Conservation (phyloP, 2,113 vertebrate genomes). For the Lasiurus cinereus region DNA sequence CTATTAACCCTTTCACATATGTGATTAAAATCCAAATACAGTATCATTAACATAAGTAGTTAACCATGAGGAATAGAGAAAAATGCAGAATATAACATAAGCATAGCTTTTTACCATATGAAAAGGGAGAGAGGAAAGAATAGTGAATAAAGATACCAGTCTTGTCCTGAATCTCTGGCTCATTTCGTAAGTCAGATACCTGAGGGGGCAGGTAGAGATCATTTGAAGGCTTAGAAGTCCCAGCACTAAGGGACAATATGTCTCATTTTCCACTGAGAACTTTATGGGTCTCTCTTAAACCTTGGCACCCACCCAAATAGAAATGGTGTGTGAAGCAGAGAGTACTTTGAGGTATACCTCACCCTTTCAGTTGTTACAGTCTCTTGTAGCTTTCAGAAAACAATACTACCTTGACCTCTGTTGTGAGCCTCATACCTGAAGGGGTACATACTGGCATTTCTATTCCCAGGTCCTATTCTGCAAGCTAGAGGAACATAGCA, state of each 20-base stretch:
- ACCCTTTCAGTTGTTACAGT: fast-evolving
- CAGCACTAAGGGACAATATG: not conserved
- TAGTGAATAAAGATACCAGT: not conserved
- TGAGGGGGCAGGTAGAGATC: not conserved
- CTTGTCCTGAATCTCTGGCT: not conserved
- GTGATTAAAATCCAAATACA: not conserved
- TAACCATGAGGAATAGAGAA: not conserved
- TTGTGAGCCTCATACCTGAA: not conserved
- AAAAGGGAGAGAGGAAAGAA: not conserved
- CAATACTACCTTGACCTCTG: not conserved
- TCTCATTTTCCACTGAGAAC: not conserved
- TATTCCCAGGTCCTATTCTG: not conserved
- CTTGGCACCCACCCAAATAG: not conserved
- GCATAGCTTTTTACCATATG: not conserved
- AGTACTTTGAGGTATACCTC: not conserved
- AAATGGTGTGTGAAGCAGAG: not conserved
- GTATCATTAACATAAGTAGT: not conserved
- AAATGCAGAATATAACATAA: not conserved
- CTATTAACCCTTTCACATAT: not conserved
- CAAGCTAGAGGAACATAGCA: not conserved
- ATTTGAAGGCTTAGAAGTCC: not conserved
- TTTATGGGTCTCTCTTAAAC: not conserved
- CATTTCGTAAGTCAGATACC: not conserved
- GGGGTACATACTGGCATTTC: not conserved
- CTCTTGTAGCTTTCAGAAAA: not conserved